phyloP scores from a whole-genome alignment of 92 coral and sea anemone species.

The Epizoanthus stellaris region DNA sequence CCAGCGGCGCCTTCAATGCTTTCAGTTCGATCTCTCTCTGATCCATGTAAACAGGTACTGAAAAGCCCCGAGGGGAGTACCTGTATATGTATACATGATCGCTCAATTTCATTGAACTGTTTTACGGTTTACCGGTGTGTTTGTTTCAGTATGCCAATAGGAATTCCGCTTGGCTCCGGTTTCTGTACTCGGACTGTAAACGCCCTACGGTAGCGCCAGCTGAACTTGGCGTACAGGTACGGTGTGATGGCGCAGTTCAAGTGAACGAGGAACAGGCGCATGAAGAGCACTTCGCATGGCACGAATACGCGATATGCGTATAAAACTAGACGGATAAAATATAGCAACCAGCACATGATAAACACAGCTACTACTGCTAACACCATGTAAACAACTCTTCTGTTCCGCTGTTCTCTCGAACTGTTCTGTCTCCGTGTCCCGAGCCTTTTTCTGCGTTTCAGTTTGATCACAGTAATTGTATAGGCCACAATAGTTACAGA shows the following conservation, averaged over 20 bases:
- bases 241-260: slow-evolving; percentile 70
- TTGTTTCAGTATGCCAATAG: no score
- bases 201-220: slow-evolving; percentile 61
- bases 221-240: slow-evolving; percentile 55
- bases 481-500: slow-evolving; percentile 48
- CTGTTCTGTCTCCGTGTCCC: not conserved
- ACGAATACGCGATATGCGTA: slow-evolving; percentile 35
- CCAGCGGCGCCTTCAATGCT: no score
- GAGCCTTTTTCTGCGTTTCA: slow-evolving; percentile 40
- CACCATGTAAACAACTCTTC: slow-evolving; percentile 66
- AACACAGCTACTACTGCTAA: slow-evolving; percentile 61
- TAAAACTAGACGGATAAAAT: slow-evolving; percentile 57
- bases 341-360: slow-evolving; percentile 69
- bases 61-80: no score
- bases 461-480: slow-evolving; percentile 48
- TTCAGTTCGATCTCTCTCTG: no score
- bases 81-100: no score
- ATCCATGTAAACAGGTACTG: no score
- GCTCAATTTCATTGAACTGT: no score
- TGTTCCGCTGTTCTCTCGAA: slow-evolving; percentile 43
- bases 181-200: not conserved
- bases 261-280: slow-evolving; percentile 64
- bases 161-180: no score
- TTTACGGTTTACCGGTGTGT: no score
- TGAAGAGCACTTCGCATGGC: slow-evolving; percentile 63